Base-by-base conservation (phyloP, 92 coral and sea anemone genomes). In the Palythoa heliodiscus region DNA sequence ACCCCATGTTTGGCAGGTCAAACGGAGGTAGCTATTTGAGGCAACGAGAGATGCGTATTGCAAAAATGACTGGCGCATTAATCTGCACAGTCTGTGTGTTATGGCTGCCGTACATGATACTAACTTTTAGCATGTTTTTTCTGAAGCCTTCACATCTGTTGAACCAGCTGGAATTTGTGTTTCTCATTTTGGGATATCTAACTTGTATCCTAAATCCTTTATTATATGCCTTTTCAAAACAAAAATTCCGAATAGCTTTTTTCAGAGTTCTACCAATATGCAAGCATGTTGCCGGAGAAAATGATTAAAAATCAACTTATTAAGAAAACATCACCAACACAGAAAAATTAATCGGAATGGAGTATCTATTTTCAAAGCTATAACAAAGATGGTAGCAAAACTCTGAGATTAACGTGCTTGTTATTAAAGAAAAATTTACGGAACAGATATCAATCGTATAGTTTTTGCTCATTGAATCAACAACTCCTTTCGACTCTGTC, bases 51-150 rank as follows among this genome's bases (percentile, higher is more conserved):
- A 88, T 91, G 92, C 88, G 91, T 12, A 91, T 94, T 61, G 98
- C 95, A 25, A 94, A 94, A 78, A 88, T 94, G 92, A 90, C 98
- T 5, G 98, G 95, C 0, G 98, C 93, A 1, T 89, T 92, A 38
- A 89, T 94, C 55, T 94, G 92, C 11, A 92, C 98, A 10, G 92
- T 94, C 5, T 94, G 98, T 68, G 84, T 87, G 5, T 35, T 92
- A 13, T 94, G 98, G 98, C 72, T 94, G 17, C 98, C 98, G 3
- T 94, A 94, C 76, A 94, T 89, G 91, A 43, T 90, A 17, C 76
- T 94, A 38, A 86, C 95, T 13, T 92, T 92, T 54, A 77, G 88
- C 15, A 20, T 90, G 85, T 88, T 76, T 71, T 94, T 94, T 75
- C 23, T 86, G 3, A 39, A 71, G 66, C 89, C 92, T 38, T 86